These are phyloP conservation scores for Ciona savignyi DNA, from an alignment of 23 tunicate genomes.

Conservation along the genomic window DNA sequence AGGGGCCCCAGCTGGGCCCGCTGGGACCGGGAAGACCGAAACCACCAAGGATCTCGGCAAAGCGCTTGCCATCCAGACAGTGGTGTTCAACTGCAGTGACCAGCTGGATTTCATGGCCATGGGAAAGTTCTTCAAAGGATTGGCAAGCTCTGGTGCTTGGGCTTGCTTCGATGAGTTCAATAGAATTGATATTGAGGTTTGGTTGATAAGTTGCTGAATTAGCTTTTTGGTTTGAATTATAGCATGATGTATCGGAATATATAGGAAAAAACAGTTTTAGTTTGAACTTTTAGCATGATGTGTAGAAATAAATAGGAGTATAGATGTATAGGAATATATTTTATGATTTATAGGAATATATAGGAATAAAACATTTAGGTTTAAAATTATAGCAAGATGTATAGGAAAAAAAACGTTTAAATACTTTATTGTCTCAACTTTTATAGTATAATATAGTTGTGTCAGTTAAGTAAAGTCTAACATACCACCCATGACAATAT, in stretches of 20 bases:
- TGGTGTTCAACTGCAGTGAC: constrained; percentile 97
- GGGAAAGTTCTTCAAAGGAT: constrained; percentile 98
- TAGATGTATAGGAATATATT: no score
- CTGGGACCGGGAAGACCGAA: constrained; percentile 95
- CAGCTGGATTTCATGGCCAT: constrained; percentile 98
- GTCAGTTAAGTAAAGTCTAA: no score
- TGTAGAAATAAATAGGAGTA: no score
- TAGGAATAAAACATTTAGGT: no score
- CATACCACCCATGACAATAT: background rate
- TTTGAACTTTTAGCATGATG: no score
- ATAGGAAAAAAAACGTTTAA: no score
- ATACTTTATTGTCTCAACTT: no score
- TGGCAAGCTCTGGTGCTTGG: constrained; percentile 98
- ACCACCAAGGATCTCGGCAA: constrained; percentile 96
- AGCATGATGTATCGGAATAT: no score
- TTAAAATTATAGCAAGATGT: no score
- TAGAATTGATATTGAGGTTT: constrained; percentile 90
- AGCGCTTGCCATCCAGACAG: constrained; percentile 94
- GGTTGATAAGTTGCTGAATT: background rate
- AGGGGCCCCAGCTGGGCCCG: constrained; percentile 99
- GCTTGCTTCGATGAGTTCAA: constrained; percentile 98
- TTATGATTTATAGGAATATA: no score
- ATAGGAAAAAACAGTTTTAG: no score
- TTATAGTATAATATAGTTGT: background rate
- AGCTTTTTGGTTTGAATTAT: constrained; percentile 2